Percentiles rank a stretch among this genome's conserved stretches.
Evolutionary conservation across 2,888 invertebrate species (phyloP).

Genomic region (Monopis laevigella): DNA sequence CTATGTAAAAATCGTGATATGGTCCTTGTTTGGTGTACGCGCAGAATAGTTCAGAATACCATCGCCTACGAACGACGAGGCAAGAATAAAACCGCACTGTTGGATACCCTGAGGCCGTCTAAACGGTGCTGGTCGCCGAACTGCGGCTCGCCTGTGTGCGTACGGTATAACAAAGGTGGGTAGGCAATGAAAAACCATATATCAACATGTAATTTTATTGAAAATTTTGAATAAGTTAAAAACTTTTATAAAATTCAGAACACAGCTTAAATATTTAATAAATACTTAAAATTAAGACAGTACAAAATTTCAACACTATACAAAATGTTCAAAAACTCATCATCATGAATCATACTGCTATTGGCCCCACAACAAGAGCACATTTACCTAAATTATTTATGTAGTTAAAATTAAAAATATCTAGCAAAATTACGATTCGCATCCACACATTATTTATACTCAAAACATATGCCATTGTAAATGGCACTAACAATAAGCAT

Average conservation of each 20-base stretch:
- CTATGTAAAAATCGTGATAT: no score
- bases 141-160: no score
- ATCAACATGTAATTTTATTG: slow-evolving; percentile 36
- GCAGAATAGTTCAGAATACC: no score
- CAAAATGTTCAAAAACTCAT: no score
- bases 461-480: slow-evolving; percentile 32
- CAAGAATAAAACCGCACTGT: no score
- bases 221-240: slow-evolving; percentile 61
- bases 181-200: neutral
- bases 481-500: slow-evolving; percentile 44
- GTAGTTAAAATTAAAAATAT: neutral
- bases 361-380: slow-evolving; percentile 40
- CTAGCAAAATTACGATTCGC: neutral
- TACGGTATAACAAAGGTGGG: neutral
- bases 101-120: no score
- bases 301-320: slow-evolving; percentile 30
- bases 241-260: slow-evolving; percentile 57
- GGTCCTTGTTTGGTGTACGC: no score
- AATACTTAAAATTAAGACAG: slow-evolving; percentile 55
- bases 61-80: no score
- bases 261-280: slow-evolving; percentile 56
- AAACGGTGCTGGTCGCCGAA: no score
- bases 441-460: slow-evolving; percentile 1
- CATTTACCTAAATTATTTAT: neutral
- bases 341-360: slow-evolving; percentile 40